Base-by-base conservation (phyloP, 1,140 invertebrate genomes). In the Gonioctena quinquepunctata region DNA sequence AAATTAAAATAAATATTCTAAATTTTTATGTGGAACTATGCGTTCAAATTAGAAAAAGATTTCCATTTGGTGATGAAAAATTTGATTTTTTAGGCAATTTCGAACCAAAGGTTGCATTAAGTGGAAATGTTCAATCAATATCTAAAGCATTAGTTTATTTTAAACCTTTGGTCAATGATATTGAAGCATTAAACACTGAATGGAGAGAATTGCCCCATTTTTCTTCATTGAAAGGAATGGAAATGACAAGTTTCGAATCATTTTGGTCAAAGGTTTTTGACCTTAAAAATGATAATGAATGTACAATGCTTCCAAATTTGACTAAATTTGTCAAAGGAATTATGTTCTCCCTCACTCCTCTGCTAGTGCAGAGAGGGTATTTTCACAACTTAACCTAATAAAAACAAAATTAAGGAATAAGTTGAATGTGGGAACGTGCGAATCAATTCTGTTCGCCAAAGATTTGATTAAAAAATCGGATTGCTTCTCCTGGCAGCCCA, bases 311-410 rank as follows among this genome's bases (percentile, higher is more conserved):
- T 63, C 61, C 61, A 7, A 33, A 33, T 48, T 48, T 63, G 13
- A n/a, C 7, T n/a, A 16, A 63, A 63, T 7, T 63, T 48, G 19
- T 63, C 7, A 49, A 42, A 33, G 33, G 6, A 7, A 42, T 63
- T 16, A 33, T 63, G 19, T n/a, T 16, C 7, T 63, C 13, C 61
- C 61, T 11, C 61, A 63, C 48, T 63, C 61, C 19, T 63, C 61
- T n/a, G 61, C 61, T 7, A 27, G 26, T 50, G 33, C 33, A n/a
- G 33, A 63, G 26, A 63, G 61, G 48, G 48, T 63, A 63, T 63
- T 63, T 48, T 63, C 33, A 11, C 61, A 63, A 63, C 42, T 63
- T 19, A 52, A 6, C 8, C 18, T 63, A 25, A 48, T 63, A 16
- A 49, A 63, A 63, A 52, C 16, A 16, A 63, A 63, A 18, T 13